Percentiles rank a stretch among this genome's conserved stretches.
phyloP scores from a whole-genome alignment of 2,888 invertebrate species.

The Sarcophaga caerulescens region DNA sequence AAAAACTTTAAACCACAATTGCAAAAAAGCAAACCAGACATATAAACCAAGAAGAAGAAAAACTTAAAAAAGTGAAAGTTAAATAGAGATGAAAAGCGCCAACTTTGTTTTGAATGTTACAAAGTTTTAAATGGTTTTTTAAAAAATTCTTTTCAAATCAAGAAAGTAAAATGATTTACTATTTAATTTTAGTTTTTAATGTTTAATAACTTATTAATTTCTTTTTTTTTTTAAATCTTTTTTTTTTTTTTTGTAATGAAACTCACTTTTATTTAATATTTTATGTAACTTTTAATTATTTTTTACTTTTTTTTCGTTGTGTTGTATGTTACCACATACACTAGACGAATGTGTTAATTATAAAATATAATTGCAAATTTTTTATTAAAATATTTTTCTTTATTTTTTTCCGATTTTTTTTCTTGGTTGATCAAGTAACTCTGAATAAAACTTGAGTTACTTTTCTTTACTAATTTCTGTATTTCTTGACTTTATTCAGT shows the following conservation, averaged over 20 bases:
- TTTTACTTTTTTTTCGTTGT: conserved; percentile 2
- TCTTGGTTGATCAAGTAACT: conserved; percentile 47
- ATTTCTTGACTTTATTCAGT: conserved; percentile 15
- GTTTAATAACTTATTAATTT: background rate
- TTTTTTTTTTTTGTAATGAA: conserved; percentile 29
- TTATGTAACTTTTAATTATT: conserved; percentile 53
- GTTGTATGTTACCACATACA: conserved; percentile 30
- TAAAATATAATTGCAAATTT: background rate
- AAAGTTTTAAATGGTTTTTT: background rate
- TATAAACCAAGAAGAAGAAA: conserved; percentile 17
- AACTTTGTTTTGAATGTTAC: background rate
- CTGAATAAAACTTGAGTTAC: conserved; percentile 52
- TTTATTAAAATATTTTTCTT: conserved; percentile 33
- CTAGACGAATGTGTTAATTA: conserved; percentile 59
- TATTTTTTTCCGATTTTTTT: conserved; percentile 9
- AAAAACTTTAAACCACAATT: conserved; percentile 2
- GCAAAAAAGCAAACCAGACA: background rate
- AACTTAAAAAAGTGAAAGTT: conserved; percentile 58
- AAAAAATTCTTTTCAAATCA: background rate
- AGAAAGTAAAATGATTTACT: background rate
- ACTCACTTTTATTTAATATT: conserved; percentile 56
- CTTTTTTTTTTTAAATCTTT: background rate
- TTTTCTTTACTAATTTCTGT: conserved; percentile 44
- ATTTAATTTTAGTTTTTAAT: background rate
- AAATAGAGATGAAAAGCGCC: conserved; percentile 35